These are phyloP conservation scores for Thymelicus sylvestris DNA, from an alignment of 2,888 invertebrate genomes.

Conservation along the genomic window DNA sequence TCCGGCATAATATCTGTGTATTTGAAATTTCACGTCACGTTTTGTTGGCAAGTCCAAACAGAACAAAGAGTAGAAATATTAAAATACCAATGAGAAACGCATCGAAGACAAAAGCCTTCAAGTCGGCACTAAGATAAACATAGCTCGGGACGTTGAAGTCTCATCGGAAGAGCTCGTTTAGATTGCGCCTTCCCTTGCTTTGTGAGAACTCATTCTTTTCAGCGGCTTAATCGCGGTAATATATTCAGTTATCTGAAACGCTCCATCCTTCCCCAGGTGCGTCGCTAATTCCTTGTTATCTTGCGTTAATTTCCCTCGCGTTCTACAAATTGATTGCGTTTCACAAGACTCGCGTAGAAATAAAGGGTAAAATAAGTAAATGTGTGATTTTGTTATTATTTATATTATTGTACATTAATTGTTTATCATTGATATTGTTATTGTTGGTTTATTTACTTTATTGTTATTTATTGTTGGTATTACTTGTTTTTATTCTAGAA, in stretches of 20 bases:
- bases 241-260: constrained; percentile 73
- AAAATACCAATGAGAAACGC: constrained; percentile 62
- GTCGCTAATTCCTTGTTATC: constrained; percentile 71
- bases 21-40: not conserved
- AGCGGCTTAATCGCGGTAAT: constrained; percentile 65
- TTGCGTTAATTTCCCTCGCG: constrained; percentile 71
- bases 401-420: not conserved
- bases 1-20: constrained; percentile 10
- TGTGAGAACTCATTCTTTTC: constrained; percentile 68
- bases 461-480: not conserved
- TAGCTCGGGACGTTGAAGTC: constrained; percentile 59
- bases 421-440: too few species aligned
- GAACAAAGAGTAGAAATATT: constrained; percentile 68
- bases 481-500: not conserved
- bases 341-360: constrained; percentile 22
- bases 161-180: constrained; percentile 60
- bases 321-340: constrained; percentile 69
- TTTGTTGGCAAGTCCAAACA: constrained; percentile 10
- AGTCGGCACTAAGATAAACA: constrained; percentile 61
- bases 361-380: not conserved
- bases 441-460: too few species aligned
- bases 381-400: not conserved
- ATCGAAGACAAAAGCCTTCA: constrained; percentile 64
- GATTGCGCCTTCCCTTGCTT: constrained; percentile 65
- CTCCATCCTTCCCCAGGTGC: constrained; percentile 74